These are phyloP conservation scores for Microcebus tavaratra DNA, from an alignment of 2,113 vertebrate genomes.

Conservation along the genomic window DNA sequence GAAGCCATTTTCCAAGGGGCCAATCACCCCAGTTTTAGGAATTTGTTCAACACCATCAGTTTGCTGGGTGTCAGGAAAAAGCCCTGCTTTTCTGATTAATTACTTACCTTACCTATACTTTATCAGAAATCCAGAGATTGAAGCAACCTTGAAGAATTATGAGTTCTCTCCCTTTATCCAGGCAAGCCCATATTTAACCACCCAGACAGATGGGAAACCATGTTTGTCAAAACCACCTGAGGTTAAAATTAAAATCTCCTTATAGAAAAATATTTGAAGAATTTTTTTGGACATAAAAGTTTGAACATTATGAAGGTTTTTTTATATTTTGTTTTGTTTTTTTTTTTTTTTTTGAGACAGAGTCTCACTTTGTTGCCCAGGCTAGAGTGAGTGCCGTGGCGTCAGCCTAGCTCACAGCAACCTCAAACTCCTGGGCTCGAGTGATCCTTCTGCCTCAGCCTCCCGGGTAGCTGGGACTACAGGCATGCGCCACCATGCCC, in stretches of 20 bases:
- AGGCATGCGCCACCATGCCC: too few relatives aligned
- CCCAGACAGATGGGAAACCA: not conserved
- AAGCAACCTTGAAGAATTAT: conserved; percentile 17
- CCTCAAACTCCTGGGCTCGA: too few relatives aligned
- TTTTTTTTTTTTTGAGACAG: too few relatives aligned
- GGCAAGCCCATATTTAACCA: conserved; percentile 3
- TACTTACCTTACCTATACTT: conserved; percentile 17
- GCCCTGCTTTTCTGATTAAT: conserved; percentile 18
- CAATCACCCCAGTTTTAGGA: not conserved
- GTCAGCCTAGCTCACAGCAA: too few relatives aligned
- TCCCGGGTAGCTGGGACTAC: too few relatives aligned
- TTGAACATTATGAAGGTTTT: not conserved
- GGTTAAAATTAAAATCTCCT: conserved; percentile 24
- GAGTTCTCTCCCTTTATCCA: not conserved
- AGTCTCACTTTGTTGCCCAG: too few relatives aligned
- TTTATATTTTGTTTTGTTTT: not conserved
- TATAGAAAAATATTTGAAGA: conserved; percentile 35
- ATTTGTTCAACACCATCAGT: conserved; percentile 3
- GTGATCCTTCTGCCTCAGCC: too few relatives aligned
- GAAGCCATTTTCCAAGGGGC: conserved; percentile 37
- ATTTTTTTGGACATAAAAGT: conserved; percentile 22
- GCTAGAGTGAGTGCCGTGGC: too few relatives aligned
- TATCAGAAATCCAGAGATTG: not conserved
- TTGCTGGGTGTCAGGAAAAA: not conserved
- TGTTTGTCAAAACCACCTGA: conserved; percentile 33